These are phyloP conservation scores for Tyrophagus putrescentiae DNA, from an alignment of 1,140 invertebrate species.

Conservation along the genomic window DNA sequence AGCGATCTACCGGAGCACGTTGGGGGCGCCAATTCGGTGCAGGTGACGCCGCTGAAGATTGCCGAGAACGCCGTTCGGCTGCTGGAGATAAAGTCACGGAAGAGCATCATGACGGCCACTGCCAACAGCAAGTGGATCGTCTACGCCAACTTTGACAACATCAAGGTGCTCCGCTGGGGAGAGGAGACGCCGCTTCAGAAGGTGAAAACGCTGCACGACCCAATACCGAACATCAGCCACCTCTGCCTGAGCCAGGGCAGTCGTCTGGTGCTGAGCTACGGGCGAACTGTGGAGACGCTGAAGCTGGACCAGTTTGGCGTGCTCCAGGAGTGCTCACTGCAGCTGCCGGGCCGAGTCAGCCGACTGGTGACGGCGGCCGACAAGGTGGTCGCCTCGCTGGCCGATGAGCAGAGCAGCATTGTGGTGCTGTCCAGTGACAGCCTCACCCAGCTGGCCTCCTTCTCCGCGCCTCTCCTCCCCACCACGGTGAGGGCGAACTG, in stretches of 20 bases:
- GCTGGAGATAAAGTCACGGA: constrained; percentile 10
- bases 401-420: not conserved
- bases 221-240: not conserved
- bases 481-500: not conserved
- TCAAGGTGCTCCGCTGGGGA: constrained; percentile 7
- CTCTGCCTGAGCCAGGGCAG: not conserved
- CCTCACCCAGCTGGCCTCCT: not conserved
- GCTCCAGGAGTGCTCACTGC: not conserved
- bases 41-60: constrained; percentile 5
- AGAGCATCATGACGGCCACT: constrained; percentile 20
- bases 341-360: not conserved
- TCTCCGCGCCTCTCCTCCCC: not conserved
- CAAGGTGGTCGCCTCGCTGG: not conserved
- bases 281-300: not conserved
- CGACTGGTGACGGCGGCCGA: not conserved
- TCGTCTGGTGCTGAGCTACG: not conserved
- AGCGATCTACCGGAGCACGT: not conserved
- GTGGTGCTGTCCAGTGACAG: not conserved
- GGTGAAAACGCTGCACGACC: constrained; percentile 13
- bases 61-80: constrained; percentile 14
- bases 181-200: not conserved
- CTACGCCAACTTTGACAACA: constrained; percentile 20
- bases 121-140: constrained; percentile 22
- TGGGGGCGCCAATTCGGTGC: not conserved
- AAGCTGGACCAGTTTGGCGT: constrained; percentile 15